Evolutionary conservation across 2,797 vertebrate species (phyloP), one percentile per base, ranked within the genome.

Genomic region (Ispidina lecontei): DNA sequence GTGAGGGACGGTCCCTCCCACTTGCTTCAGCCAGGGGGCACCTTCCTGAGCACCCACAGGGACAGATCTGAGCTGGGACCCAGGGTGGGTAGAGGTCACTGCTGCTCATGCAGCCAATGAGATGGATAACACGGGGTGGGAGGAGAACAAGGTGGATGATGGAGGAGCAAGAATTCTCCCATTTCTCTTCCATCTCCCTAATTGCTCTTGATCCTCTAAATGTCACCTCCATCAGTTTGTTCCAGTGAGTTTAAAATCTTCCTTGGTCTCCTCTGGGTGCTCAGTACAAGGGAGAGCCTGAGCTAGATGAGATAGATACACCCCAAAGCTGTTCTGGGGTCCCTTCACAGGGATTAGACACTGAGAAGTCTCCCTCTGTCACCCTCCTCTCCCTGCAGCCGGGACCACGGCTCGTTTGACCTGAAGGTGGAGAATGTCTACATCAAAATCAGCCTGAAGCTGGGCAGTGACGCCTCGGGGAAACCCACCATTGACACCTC

Each of bases 401-500:
- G 68, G 13, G 60, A 28, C 60, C 39, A 28, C 0, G 96, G 97
- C 2, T 97, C 95, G 0, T 96, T 98, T 67, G 49, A 96, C 8
- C 18, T 97, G 78, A 33, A 35, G 4, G 84, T 95, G 26, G 92
- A 94, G 51, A 92, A 93, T 2, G 0, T 97, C 71, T 77, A 88
- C 33, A 94, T 97, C 28, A 96, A 87, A 1, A 83, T 92, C 12
- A 7, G 2, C 47, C 95, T 98, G 56, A 39, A 22, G 21, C 26
- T 98, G 94, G 96, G 97, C 90, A 95, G 44, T 0, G 72, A 94
- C 2, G 1, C 47, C 21, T 28, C 65, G 0, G 97, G 97, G 35
- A 96, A 93, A 29, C 97, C 97, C 70, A 97, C 92, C 0, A 14
- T 93, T 11, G 63, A 75, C 6, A 49, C 80, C 25, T 87, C 94